A percentile compares a stretch with the other conserved stretches of the same genome.
Evolutionary conservation across 1,140 invertebrate genomes (phyloP).

Genomic region (Aphis craccivora): DNA sequence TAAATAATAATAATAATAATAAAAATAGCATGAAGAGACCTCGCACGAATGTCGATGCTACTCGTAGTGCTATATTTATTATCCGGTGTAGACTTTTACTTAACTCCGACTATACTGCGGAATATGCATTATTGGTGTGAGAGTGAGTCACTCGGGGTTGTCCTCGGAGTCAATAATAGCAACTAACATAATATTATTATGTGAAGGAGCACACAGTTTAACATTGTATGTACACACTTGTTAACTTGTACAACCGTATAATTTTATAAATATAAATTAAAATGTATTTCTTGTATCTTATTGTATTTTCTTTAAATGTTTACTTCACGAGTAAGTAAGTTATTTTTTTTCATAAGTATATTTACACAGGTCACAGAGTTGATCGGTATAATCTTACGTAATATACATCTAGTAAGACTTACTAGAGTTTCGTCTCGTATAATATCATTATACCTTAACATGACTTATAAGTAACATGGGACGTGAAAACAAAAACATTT

Average conservation of each 20-base stretch:
- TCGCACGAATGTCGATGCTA: slow-evolving; percentile 44
- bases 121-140: not conserved
- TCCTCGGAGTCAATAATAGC: slow-evolving; percentile 21
- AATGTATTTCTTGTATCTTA: not conserved
- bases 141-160: slow-evolving; percentile 4
- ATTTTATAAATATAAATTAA: not conserved
- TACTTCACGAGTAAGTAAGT: not conserved
- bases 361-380: not conserved
- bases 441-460: not conserved
- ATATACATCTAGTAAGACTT: not conserved
- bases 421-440: not conserved
- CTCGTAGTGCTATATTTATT: slow-evolving; percentile 25
- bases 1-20: slow-evolving; percentile 27
- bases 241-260: not conserved
- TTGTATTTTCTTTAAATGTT: not conserved
- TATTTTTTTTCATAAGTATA: not conserved
- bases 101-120: not conserved
- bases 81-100: slow-evolving; percentile 52
- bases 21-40: slow-evolving; percentile 20
- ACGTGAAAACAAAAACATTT: not conserved
- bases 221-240: not conserved
- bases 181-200: not conserved
- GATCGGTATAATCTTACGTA: not conserved
- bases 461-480: not conserved
- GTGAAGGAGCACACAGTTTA: not conserved